Conservation (phyloP, 92 coral and sea anemone species). For the Virgularia gustaviana region DNA sequence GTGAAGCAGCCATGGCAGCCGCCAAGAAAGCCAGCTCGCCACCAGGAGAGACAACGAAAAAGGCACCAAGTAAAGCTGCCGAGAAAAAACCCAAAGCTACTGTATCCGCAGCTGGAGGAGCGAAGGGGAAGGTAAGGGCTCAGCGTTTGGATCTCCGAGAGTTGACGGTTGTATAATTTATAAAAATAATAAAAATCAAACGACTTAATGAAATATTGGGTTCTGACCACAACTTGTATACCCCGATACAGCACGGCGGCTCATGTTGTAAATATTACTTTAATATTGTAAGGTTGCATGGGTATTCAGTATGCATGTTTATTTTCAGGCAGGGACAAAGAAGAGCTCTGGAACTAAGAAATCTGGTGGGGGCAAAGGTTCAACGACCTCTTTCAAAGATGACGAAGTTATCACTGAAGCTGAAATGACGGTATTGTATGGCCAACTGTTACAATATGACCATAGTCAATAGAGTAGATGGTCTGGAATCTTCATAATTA, state of each 20-base stretch:
- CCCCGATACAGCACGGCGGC: too few relatives aligned
- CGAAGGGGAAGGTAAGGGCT: too few relatives aligned
- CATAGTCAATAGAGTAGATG: too few relatives aligned
- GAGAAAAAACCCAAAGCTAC: conserved; percentile 38
- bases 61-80: conserved; percentile 63
- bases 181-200: neutral
- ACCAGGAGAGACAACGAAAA: conserved; percentile 48
- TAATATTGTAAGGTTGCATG: too few relatives aligned
- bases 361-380: conserved; percentile 59
- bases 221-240: too few relatives aligned
- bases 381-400: conserved; percentile 50
- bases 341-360: conserved; percentile 62
- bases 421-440: conserved; percentile 95
- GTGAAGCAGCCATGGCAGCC: conserved; percentile 28
- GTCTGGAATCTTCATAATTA: too few relatives aligned
- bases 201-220: neutral
- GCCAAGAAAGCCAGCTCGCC: conserved; percentile 40
- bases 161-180: neutral
- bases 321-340: conserved; percentile 56
- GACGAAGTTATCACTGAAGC: conserved; percentile 82
- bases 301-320: neutral
- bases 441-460: too few relatives aligned
- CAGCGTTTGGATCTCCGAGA: too few relatives aligned
- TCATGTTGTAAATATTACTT: too few relatives aligned
- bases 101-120: too few relatives aligned